A percentile compares a stretch with the other conserved stretches of the same genome.
These are phyloP conservation scores for Coelopa pilipes DNA, from an alignment of 2,888 invertebrate genomes.

Conservation along the genomic window DNA sequence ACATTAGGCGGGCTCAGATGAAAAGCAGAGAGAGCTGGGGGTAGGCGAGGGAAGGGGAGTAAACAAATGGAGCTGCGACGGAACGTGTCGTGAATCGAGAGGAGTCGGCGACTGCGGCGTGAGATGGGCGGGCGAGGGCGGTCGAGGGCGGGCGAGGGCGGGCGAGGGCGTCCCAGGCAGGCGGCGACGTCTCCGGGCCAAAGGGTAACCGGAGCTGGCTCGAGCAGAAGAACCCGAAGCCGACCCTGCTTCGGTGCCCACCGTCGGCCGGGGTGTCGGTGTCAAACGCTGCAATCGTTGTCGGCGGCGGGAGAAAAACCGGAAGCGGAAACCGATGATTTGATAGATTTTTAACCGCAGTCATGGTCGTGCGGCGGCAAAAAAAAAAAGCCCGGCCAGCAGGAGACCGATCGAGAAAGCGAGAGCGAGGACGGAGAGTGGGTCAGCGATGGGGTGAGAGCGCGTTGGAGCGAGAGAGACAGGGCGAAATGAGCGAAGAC, in stretches of 20 bases:
- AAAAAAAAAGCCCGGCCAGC: too few relatives aligned
- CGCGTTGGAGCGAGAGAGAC: too few relatives aligned
- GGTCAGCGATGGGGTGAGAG: too few relatives aligned
- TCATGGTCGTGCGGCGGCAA: too few relatives aligned
- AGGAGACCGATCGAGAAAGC: too few relatives aligned
- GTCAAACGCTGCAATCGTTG: neutral
- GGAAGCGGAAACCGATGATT: neutral
- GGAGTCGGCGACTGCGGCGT: neutral
- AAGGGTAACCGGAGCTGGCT: neutral
- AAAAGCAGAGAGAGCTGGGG: too few relatives aligned
- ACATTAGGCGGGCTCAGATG: constrained; percentile 5
- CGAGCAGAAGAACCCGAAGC: neutral
- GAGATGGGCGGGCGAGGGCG: neutral
- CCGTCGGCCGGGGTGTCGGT: too few relatives aligned
- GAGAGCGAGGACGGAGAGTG: too few relatives aligned
- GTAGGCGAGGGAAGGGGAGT: too few relatives aligned
- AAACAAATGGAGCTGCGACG: constrained; percentile 20
- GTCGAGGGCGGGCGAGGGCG: neutral
- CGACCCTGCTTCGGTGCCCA: neutral
- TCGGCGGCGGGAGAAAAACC: neutral
- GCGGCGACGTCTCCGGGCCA: neutral
- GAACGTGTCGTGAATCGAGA: constrained; percentile 20
- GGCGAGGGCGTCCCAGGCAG: neutral
- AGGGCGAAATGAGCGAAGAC: too few relatives aligned
- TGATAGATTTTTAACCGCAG: constrained; percentile 13